Percentiles rank a stretch among this genome's conserved stretches.
These are phyloP conservation scores for Cepaea hortensis DNA, from an alignment of 2,888 invertebrate genomes.

Conservation along the genomic window DNA sequence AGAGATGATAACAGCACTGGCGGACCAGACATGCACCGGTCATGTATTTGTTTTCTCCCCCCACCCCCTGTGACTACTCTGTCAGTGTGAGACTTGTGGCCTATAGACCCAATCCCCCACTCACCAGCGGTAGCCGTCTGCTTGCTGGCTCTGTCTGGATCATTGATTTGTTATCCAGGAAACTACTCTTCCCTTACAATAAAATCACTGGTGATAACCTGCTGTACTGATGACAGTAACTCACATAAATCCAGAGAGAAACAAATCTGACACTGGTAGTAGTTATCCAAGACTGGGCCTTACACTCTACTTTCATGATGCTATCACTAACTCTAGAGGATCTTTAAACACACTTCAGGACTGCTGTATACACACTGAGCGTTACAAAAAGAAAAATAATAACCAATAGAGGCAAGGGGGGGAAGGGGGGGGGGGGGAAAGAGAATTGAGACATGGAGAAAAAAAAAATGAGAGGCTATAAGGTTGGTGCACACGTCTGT, in stretches of 20 bases:
- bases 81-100: constrained; percentile 36
- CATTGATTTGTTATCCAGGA: constrained; percentile 40
- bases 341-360: background rate
- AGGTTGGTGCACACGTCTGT: background rate
- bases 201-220: constrained; percentile 18
- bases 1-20: constrained; percentile 6
- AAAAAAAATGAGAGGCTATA: background rate
- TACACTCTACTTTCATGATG: constrained; percentile 9
- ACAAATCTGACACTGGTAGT: background rate
- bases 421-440: background rate
- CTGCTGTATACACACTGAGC: background rate
- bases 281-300: background rate
- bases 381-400: background rate
- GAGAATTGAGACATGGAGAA: background rate
- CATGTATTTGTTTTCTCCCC: constrained; percentile 17
- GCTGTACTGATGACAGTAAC: constrained; percentile 19
- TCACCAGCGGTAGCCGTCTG: constrained; percentile 17
- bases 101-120: constrained; percentile 45
- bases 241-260: constrained; percentile 12
- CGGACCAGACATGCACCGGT: constrained; percentile 33
- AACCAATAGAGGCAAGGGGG: background rate
- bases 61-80: constrained; percentile 21
- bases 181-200: background rate
- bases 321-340: constrained; percentile 2
- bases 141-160: constrained; percentile 38